These are phyloP conservation scores for Hippopotamyrus pictus DNA, from an alignment of 2,797 vertebrate genomes.

Conservation along the genomic window DNA sequence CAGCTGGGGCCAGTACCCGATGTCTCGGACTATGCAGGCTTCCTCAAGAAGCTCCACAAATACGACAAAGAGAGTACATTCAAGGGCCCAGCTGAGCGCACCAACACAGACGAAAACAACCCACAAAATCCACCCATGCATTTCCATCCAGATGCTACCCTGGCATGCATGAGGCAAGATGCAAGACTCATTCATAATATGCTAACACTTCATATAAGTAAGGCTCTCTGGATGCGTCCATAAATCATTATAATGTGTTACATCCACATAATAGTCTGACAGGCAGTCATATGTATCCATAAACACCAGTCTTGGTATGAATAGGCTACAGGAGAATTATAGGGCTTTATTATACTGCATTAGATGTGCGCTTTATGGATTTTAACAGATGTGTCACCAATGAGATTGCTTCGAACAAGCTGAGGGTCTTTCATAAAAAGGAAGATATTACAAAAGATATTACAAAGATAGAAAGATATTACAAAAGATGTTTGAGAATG, in stretches of 20 bases:
- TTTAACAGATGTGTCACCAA: not conserved
- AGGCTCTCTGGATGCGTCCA: not conserved
- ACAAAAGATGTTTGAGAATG: not conserved
- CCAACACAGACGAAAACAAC: not conserved
- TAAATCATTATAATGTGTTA: not conserved
- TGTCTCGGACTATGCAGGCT: not conserved
- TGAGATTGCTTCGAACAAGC: not conserved
- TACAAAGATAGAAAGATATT: not conserved
- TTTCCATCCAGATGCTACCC: not conserved
- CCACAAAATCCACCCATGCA: not conserved
- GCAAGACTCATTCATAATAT: not conserved
- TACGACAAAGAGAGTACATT: not conserved
- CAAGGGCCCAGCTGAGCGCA: not conserved
- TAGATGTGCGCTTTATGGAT: not conserved
- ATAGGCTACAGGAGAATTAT: not conserved
- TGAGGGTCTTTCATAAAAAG: not conserved
- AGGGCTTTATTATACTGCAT: not conserved
- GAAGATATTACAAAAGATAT: not conserved
- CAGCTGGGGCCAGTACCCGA: not conserved
- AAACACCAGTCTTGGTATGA: not conserved
- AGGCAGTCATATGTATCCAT: not conserved
- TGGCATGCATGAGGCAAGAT: not conserved
- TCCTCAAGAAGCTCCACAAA: not conserved
- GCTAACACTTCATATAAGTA: not conserved
- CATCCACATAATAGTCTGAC: not conserved